Base-by-base conservation (phyloP, 2,113 vertebrate species). In the Leptobrachium ailaonicum region DNA sequence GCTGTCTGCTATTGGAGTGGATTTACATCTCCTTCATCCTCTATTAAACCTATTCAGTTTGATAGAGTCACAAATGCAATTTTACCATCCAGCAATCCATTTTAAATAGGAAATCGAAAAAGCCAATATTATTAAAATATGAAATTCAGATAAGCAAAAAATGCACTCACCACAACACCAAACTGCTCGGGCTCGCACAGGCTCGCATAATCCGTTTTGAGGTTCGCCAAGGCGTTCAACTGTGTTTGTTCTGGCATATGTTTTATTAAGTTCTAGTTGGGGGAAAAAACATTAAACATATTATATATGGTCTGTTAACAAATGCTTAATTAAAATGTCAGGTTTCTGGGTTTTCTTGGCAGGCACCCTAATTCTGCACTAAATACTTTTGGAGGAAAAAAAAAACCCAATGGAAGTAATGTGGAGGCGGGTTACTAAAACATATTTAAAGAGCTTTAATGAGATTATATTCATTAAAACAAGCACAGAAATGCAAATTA, bases 151-250 rank as follows among this genome's bases (percentile, higher is more conserved):
- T 62, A 68, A 50, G 12, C 2, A 44, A 72, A 44, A 72, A 9
- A 2, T 4, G 76, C 66, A 95, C 96, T 97, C 83, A 98, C 98
- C 95, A 98, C 94, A 84, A 99, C 90, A 69, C 95, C 95, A 88
- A 98, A 99, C 86, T 98, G 97, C 83, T 99, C 98, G 0, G 98
- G 96, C 83, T 98, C 98, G 72, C 95, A 95, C 71, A 99, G 91
- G 87, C 89, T 94, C 76, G 88, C 83, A 79, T 95, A 98, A 67
- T 98, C 95, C 0, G 75, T 94, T 88, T 94, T 93, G 82, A 93
- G 95, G 75, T 93, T 95, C 75, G 94, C 92, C 88, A 99, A 84
- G 2, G 93, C 86, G 60, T 90, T 94, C 54, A 99, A 85, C 71
- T 98, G 96, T 63, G 96, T 93, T 89, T 96, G 95, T 82, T 96